Evolutionary conservation across 2,113 vertebrate genomes (phyloP), one percentile per base, ranked within the genome.

Genomic region (Epinephelus fuscoguttatus): DNA sequence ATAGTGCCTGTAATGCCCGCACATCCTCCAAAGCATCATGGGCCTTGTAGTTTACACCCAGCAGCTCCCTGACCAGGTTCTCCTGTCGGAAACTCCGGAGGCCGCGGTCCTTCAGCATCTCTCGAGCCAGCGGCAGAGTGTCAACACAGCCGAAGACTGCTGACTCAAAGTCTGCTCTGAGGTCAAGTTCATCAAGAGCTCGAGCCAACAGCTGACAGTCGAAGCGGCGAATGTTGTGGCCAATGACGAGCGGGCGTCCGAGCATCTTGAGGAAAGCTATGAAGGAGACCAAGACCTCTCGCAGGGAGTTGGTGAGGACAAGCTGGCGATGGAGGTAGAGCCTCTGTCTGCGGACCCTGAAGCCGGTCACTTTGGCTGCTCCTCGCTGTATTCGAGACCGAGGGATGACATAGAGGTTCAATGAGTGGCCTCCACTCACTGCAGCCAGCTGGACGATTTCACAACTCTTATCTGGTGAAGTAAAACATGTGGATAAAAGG

Each of bases 381-480:
- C 87, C 82, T 6, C 49, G 78, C 19, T 94, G 78, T 56, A 96
- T 91, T 4, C 17, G 86, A 57, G 88, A 71, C 9, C 83, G 86
- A 4, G 95, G 95, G 62, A 95, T 40, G 37, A 91, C 62, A 49
- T 94, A 95, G 19, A 93, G 91, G 87, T 95, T 96, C 55, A 96
- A 84, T 0, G 83, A 94, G 84, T 92, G 91, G 19, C 75, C 67
- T 5, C 93, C 93, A 4, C 94, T 92, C 50, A 95, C 93, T 0
- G 95, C 95, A 0, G 95, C 93, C 77, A 96, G 86, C 90, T 96
- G 95, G 75, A 95, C 77, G 1, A 96, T 94, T n/a, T 96, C 92
- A 90, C 93, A 95, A 0, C 63, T 75, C 6, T 45, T 50, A 70
- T 78, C 93, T 95, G 78, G 9, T 68, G 64, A 23, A 11, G 50